Base-by-base conservation (phyloP, 2,888 invertebrate genomes). In the Lycia hirtaria region DNA sequence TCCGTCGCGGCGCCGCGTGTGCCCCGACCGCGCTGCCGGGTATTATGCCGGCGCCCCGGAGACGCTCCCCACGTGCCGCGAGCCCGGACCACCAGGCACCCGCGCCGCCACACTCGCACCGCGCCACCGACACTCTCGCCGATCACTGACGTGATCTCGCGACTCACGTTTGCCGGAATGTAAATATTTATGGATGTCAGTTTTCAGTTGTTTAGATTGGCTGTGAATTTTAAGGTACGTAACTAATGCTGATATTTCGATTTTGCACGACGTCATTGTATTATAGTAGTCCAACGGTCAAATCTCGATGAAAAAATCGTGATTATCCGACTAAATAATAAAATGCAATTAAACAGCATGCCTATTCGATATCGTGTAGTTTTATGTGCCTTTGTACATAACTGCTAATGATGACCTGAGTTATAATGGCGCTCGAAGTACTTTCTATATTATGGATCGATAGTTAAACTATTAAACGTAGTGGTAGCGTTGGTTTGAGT, bases 121-220 rank as follows among this genome's bases (percentile, higher is more conserved):
- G 26, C 57, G 71, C 71, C 69, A 75, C 71, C 74, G 71, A 75
- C 72, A 76, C 70, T 61, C 71, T 67, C 76, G 67, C 71, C 76
- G 70, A 70, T 79, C 83, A 78, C 83, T 78, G 81, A 84, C 81
- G 79, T 81, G 80, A 80, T 80, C 78, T 83, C 83, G 79, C 83
- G 78, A 80, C 83, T 80, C 80, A 79, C 86, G 78, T 83, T 83
- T 79, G 75, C 78, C 85, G 83, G 81, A 89, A 89, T 90, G 91
- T 91, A 91, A 91, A 91, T 90, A 91, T 90, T 90, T 91, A 91
- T 88, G 89, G 90, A 90, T 90, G 90, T 88, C 90, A 90, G 88
- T 89, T 89, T 90, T 88, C 87, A 88, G 87, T 90, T 90, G 88
- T 90, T 91, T 90, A 90, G 88, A 90, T 90, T 89, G 89, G 88